A percentile compares a stretch with the other conserved stretches of the same genome.
These are phyloP conservation scores for Orchestia grillus DNA, from an alignment of 1,140 invertebrate genomes.

Conservation along the genomic window DNA sequence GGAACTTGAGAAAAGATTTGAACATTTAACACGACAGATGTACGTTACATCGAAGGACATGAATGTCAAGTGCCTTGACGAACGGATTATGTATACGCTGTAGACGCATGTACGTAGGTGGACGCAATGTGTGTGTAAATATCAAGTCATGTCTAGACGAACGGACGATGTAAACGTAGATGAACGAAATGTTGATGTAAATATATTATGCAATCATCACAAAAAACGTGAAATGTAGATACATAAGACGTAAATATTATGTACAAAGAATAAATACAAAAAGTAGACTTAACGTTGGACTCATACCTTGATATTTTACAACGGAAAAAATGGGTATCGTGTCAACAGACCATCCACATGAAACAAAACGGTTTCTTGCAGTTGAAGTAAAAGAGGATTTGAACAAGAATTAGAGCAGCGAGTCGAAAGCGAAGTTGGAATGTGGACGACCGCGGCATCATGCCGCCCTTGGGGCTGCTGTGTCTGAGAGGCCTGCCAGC, in stretches of 20 bases:
- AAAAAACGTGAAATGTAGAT: background rate
- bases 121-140: background rate
- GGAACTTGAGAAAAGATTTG: background rate
- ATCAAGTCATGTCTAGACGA: background rate
- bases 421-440: background rate
- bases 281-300: background rate
- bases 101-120: background rate
- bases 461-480: too few relatives aligned
- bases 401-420: background rate
- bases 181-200: background rate
- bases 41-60: background rate
- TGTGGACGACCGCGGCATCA: background rate
- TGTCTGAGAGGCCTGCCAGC: background rate
- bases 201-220: background rate
- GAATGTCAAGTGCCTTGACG: background rate
- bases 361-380: background rate
- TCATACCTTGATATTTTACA: background rate
- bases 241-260: background rate
- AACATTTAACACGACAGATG: background rate
- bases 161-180: background rate
- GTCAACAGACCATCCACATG: background rate
- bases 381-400: background rate
- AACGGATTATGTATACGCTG: background rate
- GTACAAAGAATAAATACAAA: background rate
- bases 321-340: background rate